Base-by-base conservation (phyloP, 2,888 invertebrate genomes). In the Ariolimax columbianus region DNA sequence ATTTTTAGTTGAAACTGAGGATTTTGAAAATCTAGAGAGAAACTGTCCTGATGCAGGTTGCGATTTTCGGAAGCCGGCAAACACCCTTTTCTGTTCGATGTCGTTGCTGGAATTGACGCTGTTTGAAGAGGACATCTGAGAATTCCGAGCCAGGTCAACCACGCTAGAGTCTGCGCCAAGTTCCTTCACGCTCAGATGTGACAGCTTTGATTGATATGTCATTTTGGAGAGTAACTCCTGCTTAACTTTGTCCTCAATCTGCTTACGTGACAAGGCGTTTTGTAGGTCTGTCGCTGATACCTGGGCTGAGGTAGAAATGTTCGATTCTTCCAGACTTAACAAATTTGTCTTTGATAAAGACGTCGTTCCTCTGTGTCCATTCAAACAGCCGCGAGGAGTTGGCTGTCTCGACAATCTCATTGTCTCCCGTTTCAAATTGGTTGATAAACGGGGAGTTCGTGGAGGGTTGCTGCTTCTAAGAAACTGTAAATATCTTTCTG, bases 401-500 rank as follows among this genome's bases (percentile, higher is more conserved):
- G 75, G 75, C 4, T 73, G 73, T n/a, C 82, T 70, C 3, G 55
- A 55, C 0, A 63, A 30, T 30, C 63, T 72, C 75, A 38, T 0
- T 30, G n/a, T 0, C 9, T 63, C 72, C 47, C 33, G 40, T 79
- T 43, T 79, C 40, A 33, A 23, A 36, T 26, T 30, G 3, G 30
- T 0, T 19, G n/a, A 7, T 55, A 63, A 59, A 9, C 7, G 59
- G 17, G 1, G 47, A 23, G 51, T 30, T 4, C 33, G 33, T 19
- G 51, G 30, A 55, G 75, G 17, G 23, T 63, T 36, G 33, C 23
- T 73, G 14, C 38, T 17, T 19, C 40, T 77, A 0, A 78, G 59
- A 72, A 83, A 83, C 70, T 78, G 59, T 55, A 78, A 38, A 47
- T 83, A 83, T 47, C 78, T 77, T 47, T 83, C 83, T 51, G 78